Evolutionary conservation across 2,113 vertebrate species (phyloP).

Genomic region (Ctenodactylus gundi): DNA sequence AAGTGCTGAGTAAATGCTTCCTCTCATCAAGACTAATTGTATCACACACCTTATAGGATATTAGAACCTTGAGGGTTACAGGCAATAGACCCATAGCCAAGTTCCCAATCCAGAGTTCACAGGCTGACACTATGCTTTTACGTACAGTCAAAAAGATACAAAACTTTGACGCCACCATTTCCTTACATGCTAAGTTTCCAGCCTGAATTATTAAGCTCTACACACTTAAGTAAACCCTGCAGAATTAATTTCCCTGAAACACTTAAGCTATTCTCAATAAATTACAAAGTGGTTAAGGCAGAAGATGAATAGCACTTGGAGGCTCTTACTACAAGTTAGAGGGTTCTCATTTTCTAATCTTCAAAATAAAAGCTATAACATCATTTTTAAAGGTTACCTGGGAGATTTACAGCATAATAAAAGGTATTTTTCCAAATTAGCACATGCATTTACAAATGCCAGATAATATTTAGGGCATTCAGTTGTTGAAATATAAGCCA

Average conservation of each 20-base stretch:
- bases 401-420: conserved; percentile 57
- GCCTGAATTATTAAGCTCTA: not conserved
- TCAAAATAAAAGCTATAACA: not conserved
- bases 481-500: conserved; percentile 67
- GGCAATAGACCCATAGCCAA: not conserved
- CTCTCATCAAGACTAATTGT: not conserved
- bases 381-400: conserved; percentile 50
- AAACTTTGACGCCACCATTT: not conserved
- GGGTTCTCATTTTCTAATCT: conserved; percentile 30
- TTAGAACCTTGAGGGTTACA: not conserved
- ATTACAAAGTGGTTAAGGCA: conserved; percentile 26
- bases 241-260: conserved; percentile 47
- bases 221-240: conserved; percentile 36
- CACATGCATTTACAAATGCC: conserved; percentile 61
- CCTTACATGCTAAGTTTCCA: not conserved
- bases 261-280: conserved; percentile 43
- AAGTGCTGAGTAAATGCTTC: not conserved
- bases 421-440: conserved; percentile 64
- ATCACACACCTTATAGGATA: no score
- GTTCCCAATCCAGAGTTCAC: not conserved
- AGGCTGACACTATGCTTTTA: not conserved
- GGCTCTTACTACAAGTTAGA: not conserved
- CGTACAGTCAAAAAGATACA: not conserved
- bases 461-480: conserved; percentile 59
- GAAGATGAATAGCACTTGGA: conserved; percentile 51